Percentiles rank a stretch among this genome's conserved stretches.
phyloP scores from a whole-genome alignment of 2,113 vertebrate genomes.

The Lichenostomus cassidix region DNA sequence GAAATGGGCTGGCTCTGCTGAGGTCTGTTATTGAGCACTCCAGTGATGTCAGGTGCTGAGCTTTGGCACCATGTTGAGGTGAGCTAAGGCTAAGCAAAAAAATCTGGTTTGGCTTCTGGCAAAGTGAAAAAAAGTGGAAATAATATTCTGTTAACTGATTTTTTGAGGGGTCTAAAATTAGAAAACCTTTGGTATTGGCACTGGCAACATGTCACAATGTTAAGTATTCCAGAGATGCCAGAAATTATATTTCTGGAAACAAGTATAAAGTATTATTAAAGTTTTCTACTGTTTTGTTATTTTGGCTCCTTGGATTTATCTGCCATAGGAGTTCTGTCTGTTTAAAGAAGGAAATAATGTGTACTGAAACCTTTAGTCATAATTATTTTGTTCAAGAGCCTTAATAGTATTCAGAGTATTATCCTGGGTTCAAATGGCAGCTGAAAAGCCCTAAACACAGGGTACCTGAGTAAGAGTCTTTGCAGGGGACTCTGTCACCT shows the following conservation, averaged over 20 bases:
- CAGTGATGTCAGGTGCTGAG: not conserved
- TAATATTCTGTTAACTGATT: not conserved
- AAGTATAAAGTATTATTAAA: not conserved
- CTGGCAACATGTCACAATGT: not conserved
- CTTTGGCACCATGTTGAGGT: not conserved
- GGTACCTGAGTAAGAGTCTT: not conserved
- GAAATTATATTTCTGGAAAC: not conserved
- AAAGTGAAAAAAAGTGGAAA: not conserved
- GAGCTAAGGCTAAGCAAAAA: not conserved
- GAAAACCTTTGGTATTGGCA: not conserved
- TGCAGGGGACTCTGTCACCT: not conserved
- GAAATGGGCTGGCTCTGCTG: not conserved
- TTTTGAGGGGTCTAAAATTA: not conserved
- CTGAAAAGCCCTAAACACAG: not conserved
- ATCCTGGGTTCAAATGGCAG: not conserved
- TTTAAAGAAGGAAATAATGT: not conserved
- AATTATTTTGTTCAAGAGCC: not conserved
- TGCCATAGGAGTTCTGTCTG: not conserved
- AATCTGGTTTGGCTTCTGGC: not conserved
- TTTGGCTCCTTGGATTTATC: not conserved
- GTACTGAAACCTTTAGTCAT: not conserved
- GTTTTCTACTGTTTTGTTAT: not conserved
- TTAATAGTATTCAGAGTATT: not conserved
- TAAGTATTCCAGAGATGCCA: not conserved
- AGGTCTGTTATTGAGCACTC: not conserved